Conservation (phyloP, 1,140 invertebrate species). For the Trichomalopsis sarcophagae region DNA sequence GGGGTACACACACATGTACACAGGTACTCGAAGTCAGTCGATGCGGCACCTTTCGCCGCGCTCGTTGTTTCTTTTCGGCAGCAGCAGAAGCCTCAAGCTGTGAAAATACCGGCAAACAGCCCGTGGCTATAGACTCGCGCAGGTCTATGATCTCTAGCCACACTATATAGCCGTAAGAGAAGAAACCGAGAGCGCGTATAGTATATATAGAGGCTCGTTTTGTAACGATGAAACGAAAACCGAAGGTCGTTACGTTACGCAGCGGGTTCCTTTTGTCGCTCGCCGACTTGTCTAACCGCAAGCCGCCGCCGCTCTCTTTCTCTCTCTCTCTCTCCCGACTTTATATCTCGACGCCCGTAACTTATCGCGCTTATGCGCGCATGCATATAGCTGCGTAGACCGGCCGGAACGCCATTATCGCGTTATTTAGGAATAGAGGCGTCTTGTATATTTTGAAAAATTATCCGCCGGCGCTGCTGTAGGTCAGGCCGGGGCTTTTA, state of each 20-base stretch:
- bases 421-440: conserved; percentile 17
- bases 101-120: conserved; percentile 65
- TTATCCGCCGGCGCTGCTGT: neutral
- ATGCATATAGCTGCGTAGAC: neutral
- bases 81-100: conserved; percentile 65
- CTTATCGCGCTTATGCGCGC: conserved; percentile 36
- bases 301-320: too few relatives aligned
- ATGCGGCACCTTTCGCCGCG: neutral
- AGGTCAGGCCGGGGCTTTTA: neutral
- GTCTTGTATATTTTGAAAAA: neutral
- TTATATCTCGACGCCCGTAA: conserved; percentile 47
- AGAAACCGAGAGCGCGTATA: conserved; percentile 2
- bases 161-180: conserved; percentile 47
- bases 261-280: conserved; percentile 73
- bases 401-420: conserved; percentile 11
- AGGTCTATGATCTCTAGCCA: conserved; percentile 53
- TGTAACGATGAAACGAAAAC: conserved; percentile 72
- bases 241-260: conserved; percentile 73
- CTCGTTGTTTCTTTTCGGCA: neutral
- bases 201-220: conserved; percentile 58
- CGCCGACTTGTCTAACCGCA: conserved; percentile 71
- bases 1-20: neutral
- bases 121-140: conserved; percentile 50
- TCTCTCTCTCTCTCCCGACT: neutral
- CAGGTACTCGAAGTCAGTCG: neutral